Evolutionary conservation across 2,113 vertebrate genomes (phyloP).

Genomic region (Irena cyanogastra): DNA sequence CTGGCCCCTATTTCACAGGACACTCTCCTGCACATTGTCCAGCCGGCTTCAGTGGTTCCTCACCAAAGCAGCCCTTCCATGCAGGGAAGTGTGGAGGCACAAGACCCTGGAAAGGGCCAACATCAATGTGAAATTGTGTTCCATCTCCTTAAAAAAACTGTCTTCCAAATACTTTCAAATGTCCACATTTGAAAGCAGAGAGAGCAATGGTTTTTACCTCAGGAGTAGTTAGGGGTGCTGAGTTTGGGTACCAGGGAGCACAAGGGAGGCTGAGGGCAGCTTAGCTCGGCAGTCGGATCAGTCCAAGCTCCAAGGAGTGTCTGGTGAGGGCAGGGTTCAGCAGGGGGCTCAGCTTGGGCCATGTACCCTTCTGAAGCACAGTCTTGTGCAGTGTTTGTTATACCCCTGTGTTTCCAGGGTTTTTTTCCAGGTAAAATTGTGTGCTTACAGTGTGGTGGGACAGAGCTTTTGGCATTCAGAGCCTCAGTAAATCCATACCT

Average conservation of each 20-base stretch:
- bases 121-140: not conserved
- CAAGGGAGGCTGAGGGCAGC: fast-evolving
- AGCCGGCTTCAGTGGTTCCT: not conserved
- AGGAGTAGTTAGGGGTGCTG: not conserved
- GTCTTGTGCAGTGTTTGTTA: not conserved
- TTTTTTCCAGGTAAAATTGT: not conserved
- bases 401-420: not conserved
- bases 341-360: fast-evolving
- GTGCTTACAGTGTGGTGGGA: not conserved
- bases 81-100: not conserved
- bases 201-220: not conserved
- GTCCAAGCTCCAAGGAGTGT: fast-evolving
- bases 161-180: not conserved
- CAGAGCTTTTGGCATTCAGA: not conserved
- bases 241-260: not conserved
- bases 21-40: not conserved
- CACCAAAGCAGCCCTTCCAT: not conserved
- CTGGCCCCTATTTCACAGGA: not conserved
- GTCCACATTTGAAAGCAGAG: not conserved
- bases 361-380: not conserved
- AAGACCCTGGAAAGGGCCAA: not conserved
- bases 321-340: not conserved
- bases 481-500: not conserved
- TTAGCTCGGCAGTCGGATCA: fast-evolving
- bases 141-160: not conserved